phyloP scores from a whole-genome alignment of 2,113 vertebrate genomes.

The Hiodon tergisus region DNA sequence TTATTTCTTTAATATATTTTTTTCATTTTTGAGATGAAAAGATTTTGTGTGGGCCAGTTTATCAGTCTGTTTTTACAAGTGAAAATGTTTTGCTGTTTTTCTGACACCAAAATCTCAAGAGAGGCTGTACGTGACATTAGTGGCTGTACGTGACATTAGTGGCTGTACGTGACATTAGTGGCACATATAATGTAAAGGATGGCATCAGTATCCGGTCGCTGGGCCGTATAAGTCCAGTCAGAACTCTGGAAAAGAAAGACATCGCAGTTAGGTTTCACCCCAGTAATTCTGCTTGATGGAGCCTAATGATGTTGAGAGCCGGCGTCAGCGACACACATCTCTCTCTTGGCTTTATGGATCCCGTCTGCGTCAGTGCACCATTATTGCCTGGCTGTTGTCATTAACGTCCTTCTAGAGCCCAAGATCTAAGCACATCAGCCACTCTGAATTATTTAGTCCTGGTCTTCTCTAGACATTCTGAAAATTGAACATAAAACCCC shows the following conservation, averaged over 20 bases:
- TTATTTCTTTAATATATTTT: slow-evolving; percentile 2
- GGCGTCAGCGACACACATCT: slow-evolving; percentile 46
- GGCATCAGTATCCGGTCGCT: slow-evolving; percentile 16
- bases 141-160: no score
- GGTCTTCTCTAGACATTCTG: slow-evolving; percentile 36
- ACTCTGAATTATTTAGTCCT: slow-evolving; percentile 53
- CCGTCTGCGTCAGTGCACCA: slow-evolving; percentile 48
- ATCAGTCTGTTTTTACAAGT: not conserved
- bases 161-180: slow-evolving; percentile 4
- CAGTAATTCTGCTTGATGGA: slow-evolving; percentile 61
- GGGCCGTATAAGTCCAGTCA: slow-evolving; percentile 27
- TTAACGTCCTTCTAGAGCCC: slow-evolving; percentile 54
- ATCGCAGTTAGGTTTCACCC: slow-evolving; percentile 46
- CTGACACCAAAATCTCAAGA: slow-evolving; percentile 7
- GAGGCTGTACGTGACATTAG: slow-evolving; percentile 5
- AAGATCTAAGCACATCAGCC: slow-evolving; percentile 56
- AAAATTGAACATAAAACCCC: slow-evolving; percentile 40
- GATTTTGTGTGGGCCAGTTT: no score
- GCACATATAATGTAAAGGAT: not conserved
- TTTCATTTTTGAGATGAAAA: no score
- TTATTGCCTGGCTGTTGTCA: slow-evolving; percentile 57
- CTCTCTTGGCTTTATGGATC: slow-evolving; percentile 59
- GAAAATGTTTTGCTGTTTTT: not conserved
- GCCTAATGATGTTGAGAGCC: slow-evolving; percentile 55
- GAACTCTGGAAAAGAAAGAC: slow-evolving; percentile 40